phyloP scores from a whole-genome alignment of 2,113 vertebrate species.

The Anas platyrhynchos region DNA sequence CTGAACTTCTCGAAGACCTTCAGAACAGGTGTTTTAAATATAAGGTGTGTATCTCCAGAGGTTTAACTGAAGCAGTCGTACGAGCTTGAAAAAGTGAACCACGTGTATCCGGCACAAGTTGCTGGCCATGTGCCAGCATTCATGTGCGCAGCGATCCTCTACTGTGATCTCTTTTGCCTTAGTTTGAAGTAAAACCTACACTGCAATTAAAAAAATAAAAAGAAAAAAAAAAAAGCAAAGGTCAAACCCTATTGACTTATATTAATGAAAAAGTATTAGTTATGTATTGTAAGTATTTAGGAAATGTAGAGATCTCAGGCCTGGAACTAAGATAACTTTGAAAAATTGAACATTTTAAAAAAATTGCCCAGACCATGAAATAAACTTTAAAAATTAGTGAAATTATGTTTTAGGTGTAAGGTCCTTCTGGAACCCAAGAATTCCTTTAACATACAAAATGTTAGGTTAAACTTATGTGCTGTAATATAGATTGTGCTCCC shows the following conservation, averaged over 20 bases:
- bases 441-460: background rate
- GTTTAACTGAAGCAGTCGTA: constrained; percentile 50
- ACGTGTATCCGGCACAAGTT: constrained; percentile 18
- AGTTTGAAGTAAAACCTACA: background rate
- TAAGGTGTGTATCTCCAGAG: constrained; percentile 55
- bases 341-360: background rate
- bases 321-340: background rate
- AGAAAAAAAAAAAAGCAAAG: background rate
- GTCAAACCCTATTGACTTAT: background rate
- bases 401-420: background rate
- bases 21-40: constrained; percentile 55
- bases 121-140: constrained; percentile 8
- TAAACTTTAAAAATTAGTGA: background rate
- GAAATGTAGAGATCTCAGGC: background rate
- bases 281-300: background rate
- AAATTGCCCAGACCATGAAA: background rate
- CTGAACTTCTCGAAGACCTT: constrained; percentile 51
- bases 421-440: background rate
- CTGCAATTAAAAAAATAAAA: background rate
- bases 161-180: background rate
- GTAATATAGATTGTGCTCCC: background rate
- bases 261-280: background rate
- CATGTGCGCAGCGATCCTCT: background rate
- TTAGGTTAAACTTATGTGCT: background rate
- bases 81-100: background rate